Evolutionary conservation across 1,140 invertebrate genomes (phyloP).

Genomic region (Potamilus streckersoni): DNA sequence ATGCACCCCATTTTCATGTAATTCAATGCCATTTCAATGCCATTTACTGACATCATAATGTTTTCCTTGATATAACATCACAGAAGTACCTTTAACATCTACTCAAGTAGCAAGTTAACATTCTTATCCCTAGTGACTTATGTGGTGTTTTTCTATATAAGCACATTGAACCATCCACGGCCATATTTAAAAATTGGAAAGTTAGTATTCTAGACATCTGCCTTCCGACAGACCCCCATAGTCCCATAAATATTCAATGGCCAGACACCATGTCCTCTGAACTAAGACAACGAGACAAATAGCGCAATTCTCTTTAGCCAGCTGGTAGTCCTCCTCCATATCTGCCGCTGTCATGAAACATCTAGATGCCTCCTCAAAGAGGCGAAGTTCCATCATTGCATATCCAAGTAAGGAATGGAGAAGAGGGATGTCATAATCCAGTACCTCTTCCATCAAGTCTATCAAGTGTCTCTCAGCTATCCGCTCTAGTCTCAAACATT

Average conservation of each 20-base stretch:
- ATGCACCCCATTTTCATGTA: no score
- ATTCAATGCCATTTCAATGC: no score
- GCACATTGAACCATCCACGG: no score
- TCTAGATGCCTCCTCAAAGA: slow-evolving; percentile 57
- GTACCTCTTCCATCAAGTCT: slow-evolving; percentile 51
- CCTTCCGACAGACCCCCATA: not conserved
- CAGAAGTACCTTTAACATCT: no score
- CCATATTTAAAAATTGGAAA: no score
- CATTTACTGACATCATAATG: no score
- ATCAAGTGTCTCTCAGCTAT: slow-evolving; percentile 51
- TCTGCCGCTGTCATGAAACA: slow-evolving; percentile 51
- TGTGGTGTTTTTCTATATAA: no score
- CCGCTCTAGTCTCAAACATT: slow-evolving; percentile 40
- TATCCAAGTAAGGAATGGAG: slow-evolving; percentile 59
- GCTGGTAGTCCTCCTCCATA: slow-evolving; percentile 55
- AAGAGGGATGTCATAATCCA: slow-evolving; percentile 52
- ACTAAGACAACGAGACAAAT: slow-evolving; percentile 53
- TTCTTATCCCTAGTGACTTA: no score
- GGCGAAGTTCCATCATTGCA: slow-evolving; percentile 58
- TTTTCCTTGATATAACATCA: no score
- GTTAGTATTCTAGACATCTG: no score
- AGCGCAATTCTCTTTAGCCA: slow-evolving; percentile 60
- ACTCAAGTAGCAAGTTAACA: no score
- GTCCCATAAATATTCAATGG: slow-evolving; percentile 42
- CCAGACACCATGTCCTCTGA: slow-evolving; percentile 30